A percentile compares a stretch with the other conserved stretches of the same genome.
Conservation (phyloP, 2,113 vertebrate genomes). For the Semnornis frantzii region DNA sequence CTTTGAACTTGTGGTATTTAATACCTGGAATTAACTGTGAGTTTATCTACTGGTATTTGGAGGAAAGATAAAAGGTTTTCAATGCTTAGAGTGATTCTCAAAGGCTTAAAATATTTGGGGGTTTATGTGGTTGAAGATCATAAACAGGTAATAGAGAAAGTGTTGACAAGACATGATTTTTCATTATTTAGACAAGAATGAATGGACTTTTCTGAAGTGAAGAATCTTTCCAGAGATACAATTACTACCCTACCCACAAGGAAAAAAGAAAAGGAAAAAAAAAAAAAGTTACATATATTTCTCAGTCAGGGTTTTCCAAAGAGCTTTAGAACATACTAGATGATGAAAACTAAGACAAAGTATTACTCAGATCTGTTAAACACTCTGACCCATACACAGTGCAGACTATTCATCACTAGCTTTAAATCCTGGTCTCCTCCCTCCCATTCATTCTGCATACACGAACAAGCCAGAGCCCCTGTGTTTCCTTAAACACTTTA, state of each 20-base stretch:
- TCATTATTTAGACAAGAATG: background rate
- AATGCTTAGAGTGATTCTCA: background rate
- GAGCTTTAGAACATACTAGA: background rate
- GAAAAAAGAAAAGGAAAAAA: no score
- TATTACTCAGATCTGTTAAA: background rate
- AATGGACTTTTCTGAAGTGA: background rate
- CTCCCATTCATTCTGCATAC: background rate
- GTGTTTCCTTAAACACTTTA: background rate
- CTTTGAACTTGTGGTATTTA: constrained; percentile 1
- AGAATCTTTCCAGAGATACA: background rate
- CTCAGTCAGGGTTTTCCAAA: background rate
- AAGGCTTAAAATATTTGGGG: constrained; percentile 12
- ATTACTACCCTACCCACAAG: background rate
- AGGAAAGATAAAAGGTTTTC: constrained; percentile 12
- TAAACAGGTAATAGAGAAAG: background rate
- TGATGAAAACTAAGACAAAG: background rate
- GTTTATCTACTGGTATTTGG: constrained; percentile 4
- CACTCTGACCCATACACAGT: background rate
- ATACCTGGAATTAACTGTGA: background rate
- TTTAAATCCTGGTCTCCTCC: background rate
- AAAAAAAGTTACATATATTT: background rate
- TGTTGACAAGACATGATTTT: background rate
- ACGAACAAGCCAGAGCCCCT: background rate
- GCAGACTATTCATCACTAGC: background rate
- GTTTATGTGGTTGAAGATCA: background rate